A percentile compares a stretch with the other conserved stretches of the same genome.
Evolutionary conservation across 1,140 invertebrate species (phyloP).

Genomic region (Apolygus lucorum): DNA sequence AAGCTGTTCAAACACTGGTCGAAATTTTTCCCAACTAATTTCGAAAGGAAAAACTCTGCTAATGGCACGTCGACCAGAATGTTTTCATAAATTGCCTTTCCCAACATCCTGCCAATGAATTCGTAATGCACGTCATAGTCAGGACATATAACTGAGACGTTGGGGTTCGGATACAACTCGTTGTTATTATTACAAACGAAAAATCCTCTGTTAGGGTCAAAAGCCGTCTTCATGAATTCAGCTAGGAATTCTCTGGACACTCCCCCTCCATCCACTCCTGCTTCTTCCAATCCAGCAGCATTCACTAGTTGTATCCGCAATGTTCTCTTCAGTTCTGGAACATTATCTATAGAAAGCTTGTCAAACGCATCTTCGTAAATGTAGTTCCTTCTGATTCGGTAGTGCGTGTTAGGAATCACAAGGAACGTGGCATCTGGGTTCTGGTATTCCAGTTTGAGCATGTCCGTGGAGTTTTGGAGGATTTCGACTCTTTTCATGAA

Average conservation of each 20-base stretch:
- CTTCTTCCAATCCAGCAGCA: constrained; percentile 80
- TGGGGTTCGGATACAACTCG: constrained; percentile 91
- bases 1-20: constrained; percentile 90
- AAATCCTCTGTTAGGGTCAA: constrained; percentile 93
- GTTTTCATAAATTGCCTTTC: constrained; percentile 94
- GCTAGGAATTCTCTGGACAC: constrained; percentile 86
- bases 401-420: constrained; percentile 63
- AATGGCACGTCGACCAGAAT: constrained; percentile 87
- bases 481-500: constrained; percentile 83
- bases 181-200: constrained; percentile 88
- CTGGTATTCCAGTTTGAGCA: constrained; percentile 65
- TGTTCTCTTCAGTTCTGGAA: constrained; percentile 74
- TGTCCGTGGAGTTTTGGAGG: constrained; percentile 63
- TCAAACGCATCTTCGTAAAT: constrained; percentile 97
- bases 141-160: constrained; percentile 69
- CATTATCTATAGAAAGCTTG: constrained; percentile 82
- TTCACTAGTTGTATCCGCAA: constrained; percentile 86
- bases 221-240: constrained; percentile 85
- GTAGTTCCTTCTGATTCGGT: constrained; percentile 79
- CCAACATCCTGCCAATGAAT: constrained; percentile 89
- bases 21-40: constrained; percentile 65
- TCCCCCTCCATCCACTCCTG: constrained; percentile 93
- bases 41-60: constrained; percentile 85
- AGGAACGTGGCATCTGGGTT: constrained; percentile 62
- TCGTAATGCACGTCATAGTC: constrained; percentile 88